Evolutionary conservation across 2,113 vertebrate species (phyloP), one percentile per base, ranked within the genome.

Genomic region (Sylvia atricapilla): DNA sequence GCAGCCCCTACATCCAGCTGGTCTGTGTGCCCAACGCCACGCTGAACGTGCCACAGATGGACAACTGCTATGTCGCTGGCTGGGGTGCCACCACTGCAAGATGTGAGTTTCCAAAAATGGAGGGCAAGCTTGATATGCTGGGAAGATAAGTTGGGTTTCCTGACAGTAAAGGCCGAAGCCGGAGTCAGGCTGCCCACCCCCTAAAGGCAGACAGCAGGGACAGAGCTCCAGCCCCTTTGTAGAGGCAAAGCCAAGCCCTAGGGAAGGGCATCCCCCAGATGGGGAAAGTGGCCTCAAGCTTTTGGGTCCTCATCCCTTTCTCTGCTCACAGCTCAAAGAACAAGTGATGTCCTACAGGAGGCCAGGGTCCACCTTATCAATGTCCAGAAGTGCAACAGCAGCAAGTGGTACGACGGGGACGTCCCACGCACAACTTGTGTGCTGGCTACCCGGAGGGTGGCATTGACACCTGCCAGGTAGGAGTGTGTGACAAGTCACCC

Each of bases 41-140:
- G 0, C 39, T 93, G 31, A 11, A 21, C 0, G 52, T 91, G 37
- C 24, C 25, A 4, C 6, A 17, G 31, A 59, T 97, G 31, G 58
- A 9, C 1, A 39, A 22, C 14, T 97, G 97, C 94, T 95, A 91
- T 4, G 10, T 95, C 8, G 87, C 84, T 15, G 94, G 96, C 5
- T 96, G 96, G 96, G 95, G 95, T 15, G 39, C 82, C 56, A 87
- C 24, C 3, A 23, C 33, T 4, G 52, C 37, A 5, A 69, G 60
- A 94, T 49, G 87, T 91, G 79, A 93, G 95, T 70, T 41, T 33
- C 50, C 46, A 22, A 28, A 46, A 43, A 50, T 11, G 2, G 18
- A 67, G n/a, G 9, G 52, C 47, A 33, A n/a, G 43, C 30, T 64
- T 0, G 0, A 44, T 21, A 37, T 6, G 1, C 19, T 24, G 83